Conservation (phyloP, 2,888 invertebrate genomes). For the Oeneis ivallda region DNA sequence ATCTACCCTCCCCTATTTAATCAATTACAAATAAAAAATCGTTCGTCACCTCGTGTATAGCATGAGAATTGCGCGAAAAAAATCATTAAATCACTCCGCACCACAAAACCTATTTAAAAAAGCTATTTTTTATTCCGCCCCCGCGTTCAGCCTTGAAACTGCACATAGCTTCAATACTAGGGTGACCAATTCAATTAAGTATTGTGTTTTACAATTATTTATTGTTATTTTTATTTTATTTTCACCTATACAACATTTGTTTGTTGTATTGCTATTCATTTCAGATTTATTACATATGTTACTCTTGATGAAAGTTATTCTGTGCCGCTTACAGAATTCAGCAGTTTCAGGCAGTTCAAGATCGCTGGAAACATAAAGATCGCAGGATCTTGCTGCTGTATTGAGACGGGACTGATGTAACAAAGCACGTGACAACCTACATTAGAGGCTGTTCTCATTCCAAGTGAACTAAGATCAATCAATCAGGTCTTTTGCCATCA, state of each 20-base stretch:
- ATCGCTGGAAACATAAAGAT: too few relatives aligned
- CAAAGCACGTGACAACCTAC: too few relatives aligned
- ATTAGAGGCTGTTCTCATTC: too few relatives aligned
- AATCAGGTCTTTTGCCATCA: too few relatives aligned
- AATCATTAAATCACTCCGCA: slow-evolving; percentile 77
- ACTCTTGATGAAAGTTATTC: too few relatives aligned
- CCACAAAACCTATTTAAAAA: slow-evolving; percentile 76
- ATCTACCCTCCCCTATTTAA: slow-evolving; percentile 64
- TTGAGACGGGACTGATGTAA: too few relatives aligned
- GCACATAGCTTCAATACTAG: slow-evolving; percentile 48
- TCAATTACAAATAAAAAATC: slow-evolving; percentile 76
- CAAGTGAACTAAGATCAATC: too few relatives aligned
- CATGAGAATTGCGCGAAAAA: slow-evolving; percentile 62
- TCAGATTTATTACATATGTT: too few relatives aligned
- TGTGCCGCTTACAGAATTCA: too few relatives aligned
- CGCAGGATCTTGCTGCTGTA: too few relatives aligned
- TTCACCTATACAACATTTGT: neutral
- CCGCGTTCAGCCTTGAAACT: slow-evolving; percentile 47
- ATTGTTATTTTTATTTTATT: neutral
- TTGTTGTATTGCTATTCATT: too few relatives aligned
- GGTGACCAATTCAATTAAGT: slow-evolving; percentile 37
- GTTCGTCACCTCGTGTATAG: slow-evolving; percentile 67
- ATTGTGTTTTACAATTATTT: neutral
- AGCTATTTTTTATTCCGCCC: slow-evolving; percentile 72
- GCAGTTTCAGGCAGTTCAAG: too few relatives aligned